Base-by-base conservation (phyloP, 2,888 invertebrate genomes). In the Tinea pellionella region DNA sequence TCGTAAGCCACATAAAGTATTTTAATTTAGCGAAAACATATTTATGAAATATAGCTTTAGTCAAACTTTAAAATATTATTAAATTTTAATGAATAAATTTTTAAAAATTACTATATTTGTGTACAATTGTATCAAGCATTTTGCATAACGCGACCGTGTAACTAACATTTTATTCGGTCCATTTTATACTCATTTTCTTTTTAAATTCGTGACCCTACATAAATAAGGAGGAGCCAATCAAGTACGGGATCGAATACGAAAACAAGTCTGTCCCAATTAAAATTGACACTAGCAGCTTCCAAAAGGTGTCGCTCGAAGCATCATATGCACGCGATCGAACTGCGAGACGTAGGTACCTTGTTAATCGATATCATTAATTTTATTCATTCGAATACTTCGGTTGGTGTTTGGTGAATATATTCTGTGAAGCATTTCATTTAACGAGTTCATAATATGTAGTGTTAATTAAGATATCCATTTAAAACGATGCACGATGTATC, bases 291-390 rank as follows among this genome's bases (percentile, higher is more conserved):
- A 58, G 75, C 73, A 73, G 79, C 78, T 78, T 72, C 80, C 80
- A 75, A 74, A 74, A 76, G 74, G 79, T 78, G 81, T 78, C 76
- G 69, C 67, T 61, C 64, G 67, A 68, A 69, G 70, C 75, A 82
- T 82, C 83, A 78, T 71, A 72, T 74, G 81, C 85, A 85, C 85
- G 85, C 85, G 78, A 85, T 86, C 59, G 61, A 60, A 61, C 63
- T 66, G 66, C 62, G 69, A 66, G n/a, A n/a, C n/a, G n/a, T n/a
- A n/a, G 73, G 72, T 74, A 75, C 75, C 72, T 74, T 70, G 72
- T 77, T 78, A 80, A 84, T 84, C 83, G 81, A 81, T 77, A 75
- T 47, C 80, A 82, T 84, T 80, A 79, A 84, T 85, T 83, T 84
- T 77, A 75, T 76, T 76, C 75, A 71, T 75, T 75, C 77, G 74